A percentile compares a stretch with the other conserved stretches of the same genome.
phyloP scores from a whole-genome alignment of 2,113 vertebrate genomes.

The Ranitomeya imitator region DNA sequence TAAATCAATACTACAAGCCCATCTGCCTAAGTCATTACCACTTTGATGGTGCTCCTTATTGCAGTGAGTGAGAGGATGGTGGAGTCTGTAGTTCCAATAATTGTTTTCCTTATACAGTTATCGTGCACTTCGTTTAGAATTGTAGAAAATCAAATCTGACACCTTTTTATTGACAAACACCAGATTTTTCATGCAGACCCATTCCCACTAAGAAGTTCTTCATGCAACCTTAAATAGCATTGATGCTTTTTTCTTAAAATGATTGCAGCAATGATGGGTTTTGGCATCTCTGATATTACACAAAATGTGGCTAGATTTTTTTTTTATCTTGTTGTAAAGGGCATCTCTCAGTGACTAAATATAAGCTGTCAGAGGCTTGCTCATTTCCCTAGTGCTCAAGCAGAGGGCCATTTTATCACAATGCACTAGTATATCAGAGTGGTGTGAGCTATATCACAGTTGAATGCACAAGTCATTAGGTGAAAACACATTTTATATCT shows the following conservation, averaged over 20 bases:
- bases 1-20: background rate
- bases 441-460: conserved; percentile 44
- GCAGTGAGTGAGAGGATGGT: background rate
- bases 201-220: background rate
- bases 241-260: background rate
- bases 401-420: conserved; percentile 43
- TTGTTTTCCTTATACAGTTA: background rate
- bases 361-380: conserved; percentile 12
- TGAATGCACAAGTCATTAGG: conserved; percentile 54
- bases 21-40: background rate
- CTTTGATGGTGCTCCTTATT: background rate
- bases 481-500: conserved; percentile 52
- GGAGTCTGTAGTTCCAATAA: background rate
- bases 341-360: conserved; percentile 14
- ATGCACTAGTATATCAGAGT: conserved; percentile 11
- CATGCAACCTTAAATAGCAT: background rate
- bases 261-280: background rate
- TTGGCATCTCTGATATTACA: background rate
- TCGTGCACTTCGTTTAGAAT: background rate
- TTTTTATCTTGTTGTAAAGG: background rate
- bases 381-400: conserved; percentile 32
- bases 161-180: conserved; percentile 13
- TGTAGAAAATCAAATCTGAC: background rate
- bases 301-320: background rate
- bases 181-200: background rate